phyloP scores from a whole-genome alignment of 2,113 vertebrate genomes.

The Platichthys stellatus region DNA sequence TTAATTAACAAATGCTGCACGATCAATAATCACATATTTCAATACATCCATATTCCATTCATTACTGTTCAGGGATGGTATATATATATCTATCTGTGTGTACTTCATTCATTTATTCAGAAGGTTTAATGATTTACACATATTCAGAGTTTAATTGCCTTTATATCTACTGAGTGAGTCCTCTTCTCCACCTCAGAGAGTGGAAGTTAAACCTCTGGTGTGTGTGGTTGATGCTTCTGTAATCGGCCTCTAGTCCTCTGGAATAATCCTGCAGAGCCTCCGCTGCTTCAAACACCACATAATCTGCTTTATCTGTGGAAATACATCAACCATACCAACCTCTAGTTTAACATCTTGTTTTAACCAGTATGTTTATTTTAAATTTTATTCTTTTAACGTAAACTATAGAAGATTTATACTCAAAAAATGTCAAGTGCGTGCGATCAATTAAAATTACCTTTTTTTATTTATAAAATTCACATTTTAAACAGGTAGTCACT shows the following conservation, averaged over 20 bases:
- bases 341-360: background rate
- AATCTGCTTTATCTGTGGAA: background rate
- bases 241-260: slow-evolving; percentile 17
- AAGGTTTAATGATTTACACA: too few species aligned
- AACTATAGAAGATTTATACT: too few species aligned
- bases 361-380: too few species aligned
- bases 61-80: background rate
- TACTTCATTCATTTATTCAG: background rate
- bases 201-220: too few species aligned
- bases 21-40: background rate
- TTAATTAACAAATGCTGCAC: background rate
- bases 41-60: background rate
- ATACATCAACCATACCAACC: background rate
- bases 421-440: too few species aligned
- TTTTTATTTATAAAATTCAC: too few species aligned
- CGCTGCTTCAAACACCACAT: background rate
- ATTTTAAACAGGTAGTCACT: too few species aligned
- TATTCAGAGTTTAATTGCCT: too few species aligned
- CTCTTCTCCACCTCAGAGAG: too few species aligned
- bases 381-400: too few species aligned
- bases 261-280: slow-evolving; percentile 7
- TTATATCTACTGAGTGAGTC: too few species aligned
- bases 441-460: too few species aligned
- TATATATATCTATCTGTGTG: background rate
- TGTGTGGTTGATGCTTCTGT: slow-evolving; percentile 2